Evolutionary conservation across 2,888 invertebrate species (phyloP).

Genomic region (Mayetiola destructor): DNA sequence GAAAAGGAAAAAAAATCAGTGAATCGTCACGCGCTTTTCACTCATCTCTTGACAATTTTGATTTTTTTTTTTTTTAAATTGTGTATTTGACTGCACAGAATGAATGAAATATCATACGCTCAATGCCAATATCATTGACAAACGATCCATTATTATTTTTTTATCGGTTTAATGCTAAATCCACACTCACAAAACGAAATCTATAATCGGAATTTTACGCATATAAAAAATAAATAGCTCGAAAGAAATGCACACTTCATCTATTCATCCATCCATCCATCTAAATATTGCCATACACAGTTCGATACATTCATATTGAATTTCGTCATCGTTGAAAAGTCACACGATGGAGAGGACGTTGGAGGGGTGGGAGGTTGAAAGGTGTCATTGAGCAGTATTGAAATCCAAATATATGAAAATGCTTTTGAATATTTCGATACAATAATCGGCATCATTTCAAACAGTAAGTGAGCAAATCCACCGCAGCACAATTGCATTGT

Average conservation of each 20-base stretch:
- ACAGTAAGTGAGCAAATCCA: constrained; percentile 2
- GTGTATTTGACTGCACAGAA: too few species aligned
- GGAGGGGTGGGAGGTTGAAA: neutral
- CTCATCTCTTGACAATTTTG: neutral
- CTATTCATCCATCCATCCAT: too few species aligned
- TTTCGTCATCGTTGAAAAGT: neutral
- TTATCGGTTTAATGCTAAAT: constrained; percentile 10
- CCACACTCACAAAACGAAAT: neutral
- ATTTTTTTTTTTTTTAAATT: neutral
- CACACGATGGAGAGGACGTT: neutral
- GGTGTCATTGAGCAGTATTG: neutral
- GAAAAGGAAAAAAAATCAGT: neutral
- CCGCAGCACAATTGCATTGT: constrained; percentile 8
- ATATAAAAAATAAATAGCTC: constrained; percentile 11
- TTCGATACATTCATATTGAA: neutral
- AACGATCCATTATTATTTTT: constrained; percentile 9
- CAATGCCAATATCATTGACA: constrained; percentile 10
- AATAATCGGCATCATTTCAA: constrained; percentile 3
- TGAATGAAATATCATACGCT: neutral
- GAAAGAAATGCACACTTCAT: constrained; percentile 4
- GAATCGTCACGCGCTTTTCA: neutral
- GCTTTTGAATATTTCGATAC: neutral
- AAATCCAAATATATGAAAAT: neutral
- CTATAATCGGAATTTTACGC: constrained; percentile 8
- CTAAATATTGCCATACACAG: too few species aligned